Percentiles rank a stretch among this genome's conserved stretches.
Conservation (phyloP, 2,888 invertebrate species). For the Tenthredo livida region DNA sequence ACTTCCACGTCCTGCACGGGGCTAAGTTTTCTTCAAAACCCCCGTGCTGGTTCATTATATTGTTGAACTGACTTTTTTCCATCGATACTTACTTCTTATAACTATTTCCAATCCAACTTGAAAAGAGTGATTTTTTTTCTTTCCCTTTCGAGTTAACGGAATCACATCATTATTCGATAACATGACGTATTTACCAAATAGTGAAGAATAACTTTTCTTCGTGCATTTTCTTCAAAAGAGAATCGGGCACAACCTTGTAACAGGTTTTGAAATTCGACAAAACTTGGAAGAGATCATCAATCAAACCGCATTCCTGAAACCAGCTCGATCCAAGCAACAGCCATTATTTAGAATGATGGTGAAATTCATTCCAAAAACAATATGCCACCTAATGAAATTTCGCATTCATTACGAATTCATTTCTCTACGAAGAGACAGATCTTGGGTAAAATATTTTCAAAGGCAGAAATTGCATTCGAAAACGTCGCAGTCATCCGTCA, state of each 20-base stretch:
- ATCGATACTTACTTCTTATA: background rate
- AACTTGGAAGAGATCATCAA: background rate
- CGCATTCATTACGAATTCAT: background rate
- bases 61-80: slow-evolving; percentile 4
- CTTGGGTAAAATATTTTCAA: no score
- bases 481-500: no score
- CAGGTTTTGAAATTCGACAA: no score
- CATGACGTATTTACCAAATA: background rate
- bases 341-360: background rate
- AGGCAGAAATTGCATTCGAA: no score
- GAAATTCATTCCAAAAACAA: background rate
- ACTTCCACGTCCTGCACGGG: slow-evolving; percentile 21
- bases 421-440: background rate
- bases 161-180: background rate
- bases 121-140: background rate
- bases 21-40: background rate
- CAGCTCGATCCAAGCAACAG: no score
- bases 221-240: no score
- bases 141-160: background rate
- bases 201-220: background rate
- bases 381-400: background rate
- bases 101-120: background rate
- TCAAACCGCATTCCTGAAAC: background rate
- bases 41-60: background rate
- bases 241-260: no score